Percentiles rank a stretch among this genome's conserved stretches.
phyloP scores from a whole-genome alignment of 2,797 vertebrate species.

The Champsocephalus gunnari region DNA sequence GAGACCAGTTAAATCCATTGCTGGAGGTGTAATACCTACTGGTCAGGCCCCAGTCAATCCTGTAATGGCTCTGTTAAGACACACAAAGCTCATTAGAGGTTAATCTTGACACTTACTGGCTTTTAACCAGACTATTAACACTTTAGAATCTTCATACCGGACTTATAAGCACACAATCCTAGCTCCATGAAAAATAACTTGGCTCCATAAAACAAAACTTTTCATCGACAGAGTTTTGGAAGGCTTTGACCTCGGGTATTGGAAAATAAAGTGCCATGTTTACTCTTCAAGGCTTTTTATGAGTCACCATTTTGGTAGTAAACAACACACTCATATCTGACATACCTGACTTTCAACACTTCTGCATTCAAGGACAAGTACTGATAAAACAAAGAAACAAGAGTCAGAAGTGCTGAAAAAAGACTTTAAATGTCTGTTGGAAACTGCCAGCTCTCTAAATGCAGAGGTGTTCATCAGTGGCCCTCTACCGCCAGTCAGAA shows the following conservation, averaged over 20 bases:
- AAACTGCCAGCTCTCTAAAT: no score
- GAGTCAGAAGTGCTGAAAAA: no score
- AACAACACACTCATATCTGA: conserved; percentile 1
- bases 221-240: conserved; percentile 5
- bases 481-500: no score
- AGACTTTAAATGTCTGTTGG: no score
- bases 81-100: conserved; percentile 57
- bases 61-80: conserved; percentile 42
- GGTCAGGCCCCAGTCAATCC: conserved; percentile 42
- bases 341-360: background rate
- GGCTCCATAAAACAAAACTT: conserved; percentile 1
- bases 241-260: background rate
- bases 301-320: background rate
- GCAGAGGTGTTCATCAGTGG: no score
- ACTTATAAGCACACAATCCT: background rate
- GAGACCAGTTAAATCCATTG: conserved; percentile 32
- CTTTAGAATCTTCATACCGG: conserved; percentile 17
- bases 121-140: conserved; percentile 18
- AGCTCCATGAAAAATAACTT: background rate
- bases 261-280: conserved; percentile 5
- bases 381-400: background rate
- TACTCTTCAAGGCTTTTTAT: conserved; percentile 5
- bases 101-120: conserved; percentile 52
- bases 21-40: conserved; percentile 44
- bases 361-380: background rate